Base-by-base conservation (phyloP, 2,797 vertebrate species). In the Helarctos malayanus region DNA sequence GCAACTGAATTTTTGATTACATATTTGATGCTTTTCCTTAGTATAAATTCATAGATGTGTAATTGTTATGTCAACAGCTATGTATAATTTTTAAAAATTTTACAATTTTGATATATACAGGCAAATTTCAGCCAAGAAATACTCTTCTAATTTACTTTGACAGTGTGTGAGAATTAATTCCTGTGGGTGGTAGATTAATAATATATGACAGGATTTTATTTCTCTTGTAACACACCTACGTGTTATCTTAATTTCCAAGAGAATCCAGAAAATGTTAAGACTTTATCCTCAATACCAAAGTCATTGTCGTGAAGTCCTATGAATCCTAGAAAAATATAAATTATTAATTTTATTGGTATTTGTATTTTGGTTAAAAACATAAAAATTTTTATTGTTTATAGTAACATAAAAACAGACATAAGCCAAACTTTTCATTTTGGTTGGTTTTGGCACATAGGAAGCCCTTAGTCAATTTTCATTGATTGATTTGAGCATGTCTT, bases 311-410 rank as follows among this genome's bases (percentile, higher is more conserved):
- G 47, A 27, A 32, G 8, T 83, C 0, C 35, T 83, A 3, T 63
- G 61, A 79, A 47, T 47, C 12, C n/a, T 65, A 84, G 47, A 88
- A 91, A 65, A 69, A 47, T 45, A 8, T 56, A 10, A 84, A 57
- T 78, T 63, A 32, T 19, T 92, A 19, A 86, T 61, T 35, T 59
- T 78, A 71, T 57, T 87, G 29, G 13, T 35, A 71, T 82, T 57
- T 81, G 29, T 29, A 47, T 90, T 86, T 90, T 95, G 68, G 21
- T 79, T 84, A 78, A 83, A 83, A 91, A 47, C 69, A 23, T 45
- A 29, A 63, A 41, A 96, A 80, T 54, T 57, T 54, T 25, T 85
- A 2, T 84, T 79, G 32, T 59, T 59, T 85, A 29, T 89, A 38
- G 23, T 47, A 81, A 76, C 32, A 95, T 61, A 61, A 93, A 92